Evolutionary conservation across 2,797 vertebrate species (phyloP).

Genomic region (Chanos chanos): DNA sequence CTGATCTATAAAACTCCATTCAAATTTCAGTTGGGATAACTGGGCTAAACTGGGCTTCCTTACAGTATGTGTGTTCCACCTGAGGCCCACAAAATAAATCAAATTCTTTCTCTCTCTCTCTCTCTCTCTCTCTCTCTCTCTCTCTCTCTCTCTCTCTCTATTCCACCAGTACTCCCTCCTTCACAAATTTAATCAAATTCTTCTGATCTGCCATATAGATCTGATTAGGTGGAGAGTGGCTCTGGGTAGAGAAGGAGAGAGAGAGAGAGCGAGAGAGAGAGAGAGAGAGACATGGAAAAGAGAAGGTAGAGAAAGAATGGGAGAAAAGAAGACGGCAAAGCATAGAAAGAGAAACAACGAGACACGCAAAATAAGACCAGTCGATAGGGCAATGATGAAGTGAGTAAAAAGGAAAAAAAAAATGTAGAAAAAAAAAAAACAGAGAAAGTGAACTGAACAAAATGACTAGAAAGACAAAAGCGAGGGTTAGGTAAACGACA

Average conservation of each 20-base stretch:
- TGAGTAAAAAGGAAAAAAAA: conserved; percentile 40
- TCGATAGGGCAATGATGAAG: no score
- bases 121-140: conserved; percentile 32
- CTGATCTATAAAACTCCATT: not conserved
- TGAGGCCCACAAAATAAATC: conserved; percentile 39
- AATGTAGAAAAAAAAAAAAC: not conserved
- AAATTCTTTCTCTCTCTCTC: conserved; percentile 31
- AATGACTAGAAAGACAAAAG: not conserved
- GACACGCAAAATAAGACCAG: not conserved
- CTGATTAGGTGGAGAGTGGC: conserved; percentile 46
- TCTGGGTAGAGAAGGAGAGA: conserved; percentile 45
- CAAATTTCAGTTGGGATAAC: not conserved
- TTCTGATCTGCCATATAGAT: conserved; percentile 42
- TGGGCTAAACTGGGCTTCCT: conserved; percentile 2
- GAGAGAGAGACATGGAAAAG: conserved; percentile 47
- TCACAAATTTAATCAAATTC: conserved; percentile 48
- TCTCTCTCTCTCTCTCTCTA: conserved; percentile 35
- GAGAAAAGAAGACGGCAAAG: conserved; percentile 38
- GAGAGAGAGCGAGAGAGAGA: conserved; percentile 32
- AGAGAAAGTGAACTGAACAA: not conserved
- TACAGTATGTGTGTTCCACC: conserved; percentile 16
- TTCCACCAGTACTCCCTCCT: conserved; percentile 30
- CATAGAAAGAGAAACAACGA: conserved; percentile 36
- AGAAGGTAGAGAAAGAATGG: conserved; percentile 4
- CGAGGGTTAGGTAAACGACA: conserved; percentile 49